Evolutionary conservation across 2,113 vertebrate species (phyloP), one percentile per base, ranked within the genome.

Genomic region (Dromiciops gliroides): DNA sequence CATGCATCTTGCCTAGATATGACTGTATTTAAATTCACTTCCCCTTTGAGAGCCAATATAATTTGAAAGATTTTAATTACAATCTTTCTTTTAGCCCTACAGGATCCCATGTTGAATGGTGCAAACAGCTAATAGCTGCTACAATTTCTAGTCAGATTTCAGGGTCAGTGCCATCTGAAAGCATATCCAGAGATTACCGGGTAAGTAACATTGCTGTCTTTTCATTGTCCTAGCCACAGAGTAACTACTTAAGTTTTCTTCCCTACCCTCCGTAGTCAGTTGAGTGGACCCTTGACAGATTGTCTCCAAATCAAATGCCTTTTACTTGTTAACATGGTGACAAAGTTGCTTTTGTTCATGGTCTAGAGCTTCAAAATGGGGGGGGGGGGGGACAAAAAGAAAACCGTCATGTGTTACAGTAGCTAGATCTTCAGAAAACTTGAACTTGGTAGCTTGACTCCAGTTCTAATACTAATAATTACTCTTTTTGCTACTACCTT

Each of bases 51-150:
- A 94, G 51, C 52, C 48, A 97, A 10, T 96, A 83, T 89, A 75
- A 93, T 90, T 93, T 93, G 37, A 96, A 95, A 91, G 93, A 25
- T 95, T 96, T 94, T 97, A 97, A 97, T 97, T n/a, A 96, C 60
- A 75, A 25, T 98, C 26, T 98, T 53, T 97, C 95, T 97, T 98
- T 94, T 98, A 99, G 99, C 98, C 99, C 99, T 1, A 98, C 99
- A 98, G 99, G 99, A 94, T 99, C 99, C 52, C 99, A 99, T 90
- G 99, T 99, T 95, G 99, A 99, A 95, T 99, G 99, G 99, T 99
- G 99, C 97, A 99, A 99, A 98, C 99, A 99, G 98, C 99, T 99
- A 89, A 99, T 99, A n/a, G 99, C 99, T 94, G 99, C 99, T 94
- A 99, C 99, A 94, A 99, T 99, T 98, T 99, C 99, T 97, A 99